Evolutionary conservation across 2,888 invertebrate genomes (phyloP).

Genomic region (Dryadula phaetusa): DNA sequence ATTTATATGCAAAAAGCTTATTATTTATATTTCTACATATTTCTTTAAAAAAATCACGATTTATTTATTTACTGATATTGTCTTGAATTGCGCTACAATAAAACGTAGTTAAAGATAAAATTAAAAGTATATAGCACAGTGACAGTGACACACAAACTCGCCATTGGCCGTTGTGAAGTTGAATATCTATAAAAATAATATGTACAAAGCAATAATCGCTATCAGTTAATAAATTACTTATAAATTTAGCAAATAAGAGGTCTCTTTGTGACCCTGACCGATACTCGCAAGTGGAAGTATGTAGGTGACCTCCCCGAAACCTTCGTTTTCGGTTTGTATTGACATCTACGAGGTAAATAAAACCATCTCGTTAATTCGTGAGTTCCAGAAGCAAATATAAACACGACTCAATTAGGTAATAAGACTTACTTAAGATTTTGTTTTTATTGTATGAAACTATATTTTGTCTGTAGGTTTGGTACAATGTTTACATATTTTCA

Average conservation of each 20-base stretch:
- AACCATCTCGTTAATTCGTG: constrained; percentile 43
- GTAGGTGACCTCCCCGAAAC: constrained; percentile 78
- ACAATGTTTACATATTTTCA: too few species aligned
- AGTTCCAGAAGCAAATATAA: constrained; percentile 35
- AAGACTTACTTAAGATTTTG: constrained; percentile 20
- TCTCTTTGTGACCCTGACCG: constrained; percentile 74
- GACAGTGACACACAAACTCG: constrained; percentile 9
- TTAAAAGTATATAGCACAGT: background rate
- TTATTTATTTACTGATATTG: too few species aligned
- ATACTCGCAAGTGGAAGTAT: constrained; percentile 67
- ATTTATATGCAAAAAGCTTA: too few species aligned
- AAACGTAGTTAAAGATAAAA: background rate
- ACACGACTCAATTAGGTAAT: constrained; percentile 20
- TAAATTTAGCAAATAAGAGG: constrained; percentile 62
- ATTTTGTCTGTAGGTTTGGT: background rate
- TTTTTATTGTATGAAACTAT: background rate
- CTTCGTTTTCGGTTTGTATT: constrained; percentile 73
- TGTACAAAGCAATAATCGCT: constrained; percentile 46
- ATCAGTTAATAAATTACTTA: constrained; percentile 47
- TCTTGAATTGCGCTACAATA: background rate
- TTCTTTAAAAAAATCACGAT: background rate
- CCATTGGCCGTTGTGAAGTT: background rate
- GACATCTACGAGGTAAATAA: constrained; percentile 62
- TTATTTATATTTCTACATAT: background rate
- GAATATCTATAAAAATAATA: constrained; percentile 8